Percentiles rank a stretch among this genome's conserved stretches.
phyloP scores from a whole-genome alignment of 2,113 vertebrate species.

The Vulpes vulpes region DNA sequence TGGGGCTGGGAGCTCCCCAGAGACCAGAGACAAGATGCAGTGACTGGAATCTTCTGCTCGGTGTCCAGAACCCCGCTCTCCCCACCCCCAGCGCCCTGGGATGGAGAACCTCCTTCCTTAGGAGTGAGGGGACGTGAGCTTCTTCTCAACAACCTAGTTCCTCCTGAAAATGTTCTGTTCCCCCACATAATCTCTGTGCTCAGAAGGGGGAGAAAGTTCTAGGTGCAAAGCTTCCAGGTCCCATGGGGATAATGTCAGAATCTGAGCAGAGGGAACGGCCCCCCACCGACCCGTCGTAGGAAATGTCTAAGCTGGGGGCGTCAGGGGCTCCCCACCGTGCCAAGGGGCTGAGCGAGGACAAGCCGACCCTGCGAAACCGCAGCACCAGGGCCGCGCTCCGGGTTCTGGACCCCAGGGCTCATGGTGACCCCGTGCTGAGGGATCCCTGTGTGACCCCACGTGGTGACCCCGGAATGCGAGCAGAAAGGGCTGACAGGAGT shows the following conservation, averaged over 20 bases:
- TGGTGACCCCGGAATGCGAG: too few species aligned
- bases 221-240: neutral
- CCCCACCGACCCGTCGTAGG: accelerated
- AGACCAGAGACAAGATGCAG: accelerated
- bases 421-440: neutral
- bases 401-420: too few species aligned
- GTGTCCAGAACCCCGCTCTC: too few species aligned
- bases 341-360: neutral
- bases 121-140: neutral
- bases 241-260: too few species aligned
- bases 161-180: neutral
- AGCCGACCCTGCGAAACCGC: accelerated
- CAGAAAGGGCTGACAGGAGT: neutral
- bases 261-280: accelerated
- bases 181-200: neutral
- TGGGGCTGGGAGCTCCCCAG: accelerated
- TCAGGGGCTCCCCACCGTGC: neutral
- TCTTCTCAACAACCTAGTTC: neutral
- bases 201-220: neutral
- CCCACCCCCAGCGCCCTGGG: neutral
- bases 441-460: accelerated
- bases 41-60: neutral
- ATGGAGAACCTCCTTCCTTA: neutral
- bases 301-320: neutral
- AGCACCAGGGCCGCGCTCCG: accelerated